These are phyloP conservation scores for Rotaria macrura DNA, from an alignment of 2,888 invertebrate species.

Conservation along the genomic window DNA sequence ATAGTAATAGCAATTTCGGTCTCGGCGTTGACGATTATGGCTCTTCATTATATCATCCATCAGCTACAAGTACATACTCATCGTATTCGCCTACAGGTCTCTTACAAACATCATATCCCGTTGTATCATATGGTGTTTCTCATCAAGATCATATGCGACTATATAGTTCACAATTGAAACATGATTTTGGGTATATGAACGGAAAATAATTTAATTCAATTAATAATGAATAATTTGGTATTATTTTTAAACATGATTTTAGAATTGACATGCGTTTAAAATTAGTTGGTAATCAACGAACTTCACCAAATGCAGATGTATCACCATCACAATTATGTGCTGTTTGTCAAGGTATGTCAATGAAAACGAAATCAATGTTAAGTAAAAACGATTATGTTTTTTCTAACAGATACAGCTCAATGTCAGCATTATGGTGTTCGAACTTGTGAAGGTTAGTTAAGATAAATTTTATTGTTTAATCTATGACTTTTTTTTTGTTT, in stretches of 20 bases:
- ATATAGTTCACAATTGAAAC: conserved; percentile 17
- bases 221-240: background rate
- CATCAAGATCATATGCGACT: conserved; percentile 17
- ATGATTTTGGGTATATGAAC: background rate
- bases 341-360: background rate
- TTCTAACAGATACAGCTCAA: conserved; percentile 69
- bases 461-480: conserved; percentile 52
- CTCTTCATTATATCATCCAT: conserved; percentile 3
- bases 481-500: background rate
- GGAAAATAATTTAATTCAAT: background rate
- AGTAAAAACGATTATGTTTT: background rate
- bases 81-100: background rate
- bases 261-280: conserved; percentile 14
- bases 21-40: background rate
- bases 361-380: background rate
- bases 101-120: background rate
- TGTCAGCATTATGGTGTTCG: conserved; percentile 96
- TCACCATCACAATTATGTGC: conserved; percentile 5
- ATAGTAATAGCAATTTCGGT: background rate
- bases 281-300: conserved; percentile 12
- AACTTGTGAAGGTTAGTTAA: conserved; percentile 95
- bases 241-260: background rate
- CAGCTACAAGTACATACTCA: background rate
- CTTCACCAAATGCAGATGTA: conserved; percentile 3
- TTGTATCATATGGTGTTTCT: background rate